phyloP scores from a whole-genome alignment of 2,888 invertebrate genomes.

The Gymnocheta viridis region DNA sequence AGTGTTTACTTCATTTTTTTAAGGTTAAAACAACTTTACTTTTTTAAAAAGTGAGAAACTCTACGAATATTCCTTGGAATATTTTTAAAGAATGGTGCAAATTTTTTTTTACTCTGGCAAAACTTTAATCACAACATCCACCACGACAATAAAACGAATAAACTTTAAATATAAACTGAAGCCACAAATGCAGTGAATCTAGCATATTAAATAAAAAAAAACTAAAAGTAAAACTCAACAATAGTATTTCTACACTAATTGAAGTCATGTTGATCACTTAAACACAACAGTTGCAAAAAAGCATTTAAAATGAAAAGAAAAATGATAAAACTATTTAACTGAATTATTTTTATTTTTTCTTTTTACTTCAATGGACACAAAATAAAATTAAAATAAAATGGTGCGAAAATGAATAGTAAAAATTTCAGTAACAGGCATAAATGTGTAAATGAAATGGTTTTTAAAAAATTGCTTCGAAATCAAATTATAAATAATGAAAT shows the following conservation, averaged over 20 bases:
- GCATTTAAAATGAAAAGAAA: background rate
- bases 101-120: too few species aligned
- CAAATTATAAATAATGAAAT: background rate
- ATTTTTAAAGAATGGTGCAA: background rate
- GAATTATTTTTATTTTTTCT: background rate
- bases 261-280: slow-evolving; percentile 9
- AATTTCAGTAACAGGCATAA: background rate
- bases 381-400: background rate
- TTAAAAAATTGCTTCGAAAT: slow-evolving; percentile 21
- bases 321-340: background rate
- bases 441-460: slow-evolving; percentile 17
- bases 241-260: background rate
- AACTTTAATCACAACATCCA: background rate
- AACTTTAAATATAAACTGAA: background rate
- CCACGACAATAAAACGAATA: background rate
- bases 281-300: background rate
- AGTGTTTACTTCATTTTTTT: too few species aligned
- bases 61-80: too few species aligned
- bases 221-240: background rate
- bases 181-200: background rate
- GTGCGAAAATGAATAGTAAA: background rate
- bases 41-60: too few species aligned
- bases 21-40: too few species aligned
- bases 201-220: background rate
- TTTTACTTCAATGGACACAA: background rate